Evolutionary conservation across 2,797 vertebrate genomes (phyloP).

Genomic region (Strix occidentalis): DNA sequence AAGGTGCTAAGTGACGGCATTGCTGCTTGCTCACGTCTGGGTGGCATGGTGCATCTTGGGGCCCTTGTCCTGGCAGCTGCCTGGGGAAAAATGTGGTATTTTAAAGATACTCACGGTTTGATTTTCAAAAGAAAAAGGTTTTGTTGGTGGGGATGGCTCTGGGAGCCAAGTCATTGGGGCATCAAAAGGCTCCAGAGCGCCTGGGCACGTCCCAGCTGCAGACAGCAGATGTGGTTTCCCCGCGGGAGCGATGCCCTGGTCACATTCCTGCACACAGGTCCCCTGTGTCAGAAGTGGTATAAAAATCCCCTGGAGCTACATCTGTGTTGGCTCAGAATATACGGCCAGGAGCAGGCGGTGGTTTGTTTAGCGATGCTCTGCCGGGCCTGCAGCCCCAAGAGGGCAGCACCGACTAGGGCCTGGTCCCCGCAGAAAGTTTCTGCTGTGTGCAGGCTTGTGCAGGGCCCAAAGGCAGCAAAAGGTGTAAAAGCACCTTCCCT

Average conservation of each 20-base stretch:
- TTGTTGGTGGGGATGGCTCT: not conserved
- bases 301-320: fast-evolving
- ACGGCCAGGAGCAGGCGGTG: fast-evolving
- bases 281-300: not conserved
- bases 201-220: fast-evolving
- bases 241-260: fast-evolving
- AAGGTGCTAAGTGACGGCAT: not conserved
- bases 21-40: not conserved
- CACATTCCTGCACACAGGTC: not conserved
- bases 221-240: not conserved
- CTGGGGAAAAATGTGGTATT: fast-evolving
- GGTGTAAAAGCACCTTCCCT: not conserved
- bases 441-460: not conserved
- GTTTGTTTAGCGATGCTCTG: not conserved
- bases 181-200: not conserved
- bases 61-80: not conserved
- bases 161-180: fast-evolving
- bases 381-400: not conserved
- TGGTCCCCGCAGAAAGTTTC: fast-evolving
- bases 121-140: not conserved
- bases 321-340: fast-evolving
- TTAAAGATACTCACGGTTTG: not conserved
- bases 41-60: no score
- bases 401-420: not conserved
- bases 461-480: not conserved